A percentile compares a stretch with the other conserved stretches of the same genome.
Conservation (phyloP, 2,113 vertebrate species). For the Anguilla rostrata region DNA sequence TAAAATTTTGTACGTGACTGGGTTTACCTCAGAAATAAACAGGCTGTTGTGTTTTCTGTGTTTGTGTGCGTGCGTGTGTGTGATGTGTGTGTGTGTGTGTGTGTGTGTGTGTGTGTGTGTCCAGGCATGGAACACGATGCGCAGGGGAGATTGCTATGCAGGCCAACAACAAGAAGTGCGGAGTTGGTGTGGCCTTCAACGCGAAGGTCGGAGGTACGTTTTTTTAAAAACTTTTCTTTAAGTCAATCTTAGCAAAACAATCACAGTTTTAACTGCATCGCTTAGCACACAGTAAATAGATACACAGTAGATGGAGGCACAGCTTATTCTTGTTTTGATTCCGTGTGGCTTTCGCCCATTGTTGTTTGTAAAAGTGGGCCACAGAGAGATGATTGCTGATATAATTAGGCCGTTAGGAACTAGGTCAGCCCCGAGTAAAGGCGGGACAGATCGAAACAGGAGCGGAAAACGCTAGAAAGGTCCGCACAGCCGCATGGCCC, state of each 20-base stretch:
- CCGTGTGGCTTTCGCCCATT: neutral
- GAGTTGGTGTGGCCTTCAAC: conserved; percentile 93
- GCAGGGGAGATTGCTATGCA: conserved; percentile 99
- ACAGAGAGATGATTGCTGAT: neutral
- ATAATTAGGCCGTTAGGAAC: conserved; percentile 9
- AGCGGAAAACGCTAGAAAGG: neutral
- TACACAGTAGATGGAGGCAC: no score
- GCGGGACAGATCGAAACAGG: neutral
- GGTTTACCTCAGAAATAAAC: no score
- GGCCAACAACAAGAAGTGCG: conserved; percentile 95
- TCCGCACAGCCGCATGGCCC: neutral
- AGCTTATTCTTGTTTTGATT: neutral
- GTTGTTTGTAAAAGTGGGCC: neutral
- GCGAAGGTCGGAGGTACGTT: conserved; percentile 92
- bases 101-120: neutral
- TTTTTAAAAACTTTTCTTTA: neutral
- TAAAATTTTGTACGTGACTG: no score
- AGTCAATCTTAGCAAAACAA: neutral
- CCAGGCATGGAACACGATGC: conserved; percentile 92
- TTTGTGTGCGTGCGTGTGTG: neutral
- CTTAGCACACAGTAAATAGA: neutral
- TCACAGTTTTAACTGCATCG: neutral
- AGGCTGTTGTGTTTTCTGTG: no score
- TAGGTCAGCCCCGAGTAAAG: neutral
- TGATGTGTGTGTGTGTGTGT: neutral